Evolutionary conservation across 2,888 invertebrate genomes (phyloP), one percentile per base, ranked within the genome.

Genomic region (Mythimna loreyi): DNA sequence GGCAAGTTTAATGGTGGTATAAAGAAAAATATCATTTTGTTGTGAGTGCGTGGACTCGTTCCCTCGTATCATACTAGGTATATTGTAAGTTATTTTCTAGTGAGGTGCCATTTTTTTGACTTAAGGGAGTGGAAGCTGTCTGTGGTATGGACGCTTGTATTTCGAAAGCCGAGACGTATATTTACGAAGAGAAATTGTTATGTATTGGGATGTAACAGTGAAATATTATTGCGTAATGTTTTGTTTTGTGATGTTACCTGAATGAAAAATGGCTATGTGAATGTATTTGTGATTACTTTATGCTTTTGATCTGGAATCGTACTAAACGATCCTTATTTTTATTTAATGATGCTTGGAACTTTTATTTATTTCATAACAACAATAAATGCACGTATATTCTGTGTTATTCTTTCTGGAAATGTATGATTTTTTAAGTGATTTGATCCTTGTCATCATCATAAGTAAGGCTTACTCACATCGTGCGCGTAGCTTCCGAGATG

Each of bases 1-100:
- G 21, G 66, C 43, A 81, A 81, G 73, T 86, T 84, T 83, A 81
- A 80, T 79, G 73, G 75, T 70, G 75, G 78, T 78, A 76, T 80
- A 83, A 83, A 75, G 85, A 80, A 84, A 86, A 86, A 86, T 85
- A 85, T 85, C 80, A 87, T 87, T 87, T 88, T 82, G 80, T 75
- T 85, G 83, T 80, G 83, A 91, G 90, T 89, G 90, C 86, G 84
- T 86, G 83, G 84, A 83, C 87, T 81, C 90, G 90, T 91, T 81
- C 64, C 77, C 79, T 86, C 89, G 86, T 85, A 84, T 89, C 87
- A 86, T 82, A 81, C 79, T 74, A n/a, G n/a, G n/a, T n/a, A 82
- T 85, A 86, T 86, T 85, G 84, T 85, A 72, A 84, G 85, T 83
- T 86, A 83, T 86, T 84, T 83, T 81, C 79, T 81, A 70, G 68